Percentiles rank a stretch among this genome's conserved stretches.
These are phyloP conservation scores for Zapornia atra DNA, from an alignment of 2,113 vertebrate genomes.

Conservation along the genomic window DNA sequence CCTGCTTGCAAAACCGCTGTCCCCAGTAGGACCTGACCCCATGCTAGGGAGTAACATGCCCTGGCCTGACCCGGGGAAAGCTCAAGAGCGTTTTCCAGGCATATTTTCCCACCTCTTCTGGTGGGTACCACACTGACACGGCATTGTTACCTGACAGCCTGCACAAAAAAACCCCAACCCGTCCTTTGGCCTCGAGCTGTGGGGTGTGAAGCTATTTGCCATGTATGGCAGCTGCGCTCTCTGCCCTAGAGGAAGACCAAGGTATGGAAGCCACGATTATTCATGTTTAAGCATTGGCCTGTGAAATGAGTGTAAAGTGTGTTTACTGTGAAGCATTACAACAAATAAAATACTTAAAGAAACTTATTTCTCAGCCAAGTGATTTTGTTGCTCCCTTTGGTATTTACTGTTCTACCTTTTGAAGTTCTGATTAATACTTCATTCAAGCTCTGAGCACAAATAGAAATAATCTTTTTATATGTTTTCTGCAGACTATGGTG, in stretches of 20 bases:
- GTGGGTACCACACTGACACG: rapidly evolving
- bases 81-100: rapidly evolving
- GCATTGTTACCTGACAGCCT: not conserved
- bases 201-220: not conserved
- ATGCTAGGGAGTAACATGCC: not conserved
- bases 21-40: not conserved
- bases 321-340: not conserved
- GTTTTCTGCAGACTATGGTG: not conserved
- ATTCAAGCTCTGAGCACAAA: not conserved
- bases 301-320: not conserved
- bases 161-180: not conserved
- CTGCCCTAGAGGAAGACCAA: not conserved
- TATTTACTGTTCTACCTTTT: not conserved
- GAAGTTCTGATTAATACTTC: not conserved
- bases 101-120: not conserved
- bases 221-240: not conserved
- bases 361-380: not conserved
- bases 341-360: slow-evolving; percentile 5
- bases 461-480: not conserved
- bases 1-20: not conserved
- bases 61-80: not conserved
- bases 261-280: not conserved
- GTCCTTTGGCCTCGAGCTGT: not conserved
- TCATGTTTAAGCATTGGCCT: not conserved
- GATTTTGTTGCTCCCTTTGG: not conserved